These are phyloP conservation scores for Tridacna gigas DNA, from an alignment of 2,888 invertebrate species.

Conservation along the genomic window DNA sequence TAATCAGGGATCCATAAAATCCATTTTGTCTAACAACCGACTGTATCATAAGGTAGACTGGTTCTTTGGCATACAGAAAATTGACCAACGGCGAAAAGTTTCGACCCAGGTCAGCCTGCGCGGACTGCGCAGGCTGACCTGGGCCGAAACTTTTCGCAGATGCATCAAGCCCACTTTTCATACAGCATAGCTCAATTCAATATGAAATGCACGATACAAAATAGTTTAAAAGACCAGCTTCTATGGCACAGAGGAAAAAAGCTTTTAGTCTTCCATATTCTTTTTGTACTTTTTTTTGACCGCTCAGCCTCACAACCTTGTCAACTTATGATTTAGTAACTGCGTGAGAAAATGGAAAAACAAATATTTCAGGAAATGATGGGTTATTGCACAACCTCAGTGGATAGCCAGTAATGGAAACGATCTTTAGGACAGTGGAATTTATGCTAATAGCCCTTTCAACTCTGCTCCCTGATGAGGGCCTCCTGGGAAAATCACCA, in stretches of 20 bases:
- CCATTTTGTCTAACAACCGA: no score
- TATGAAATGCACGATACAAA: no score
- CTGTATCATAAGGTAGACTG: no score
- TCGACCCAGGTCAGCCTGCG: no score
- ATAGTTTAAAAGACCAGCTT: background rate
- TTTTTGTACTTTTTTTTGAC: background rate
- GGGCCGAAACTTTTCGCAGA: no score
- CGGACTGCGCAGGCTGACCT: no score
- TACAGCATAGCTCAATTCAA: no score
- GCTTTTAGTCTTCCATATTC: background rate
- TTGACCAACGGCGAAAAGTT: no score
- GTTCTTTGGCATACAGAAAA: no score
- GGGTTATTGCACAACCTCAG: conserved; percentile 33
- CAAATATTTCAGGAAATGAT: conserved; percentile 12
- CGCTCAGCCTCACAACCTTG: background rate
- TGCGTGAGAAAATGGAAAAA: conserved; percentile 21
- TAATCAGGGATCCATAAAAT: no score
- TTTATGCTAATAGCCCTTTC: conserved; percentile 52
- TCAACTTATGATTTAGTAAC: conserved; percentile 39
- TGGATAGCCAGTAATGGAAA: conserved; percentile 39
- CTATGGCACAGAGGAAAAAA: background rate
- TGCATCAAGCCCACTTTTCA: no score
- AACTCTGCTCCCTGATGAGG: background rate
- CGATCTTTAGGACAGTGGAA: conserved; percentile 39
- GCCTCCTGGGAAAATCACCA: background rate